Base-by-base conservation (phyloP, 23 tunicate species). In the Ascidia mentula region DNA sequence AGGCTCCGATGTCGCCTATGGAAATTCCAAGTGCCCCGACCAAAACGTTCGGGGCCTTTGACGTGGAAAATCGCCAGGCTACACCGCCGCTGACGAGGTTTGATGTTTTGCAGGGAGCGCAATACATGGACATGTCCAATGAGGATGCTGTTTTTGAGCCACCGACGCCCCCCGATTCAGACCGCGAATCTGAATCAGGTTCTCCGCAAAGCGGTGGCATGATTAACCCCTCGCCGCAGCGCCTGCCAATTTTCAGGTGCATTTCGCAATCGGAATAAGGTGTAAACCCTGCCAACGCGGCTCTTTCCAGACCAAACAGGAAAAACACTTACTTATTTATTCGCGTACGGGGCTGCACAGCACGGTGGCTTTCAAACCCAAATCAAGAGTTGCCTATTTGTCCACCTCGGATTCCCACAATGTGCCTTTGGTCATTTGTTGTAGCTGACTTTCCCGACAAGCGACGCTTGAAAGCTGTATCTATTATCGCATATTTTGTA, bases 211-310 rank as follows among this genome's bases (percentile, higher is more conserved):
- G 79, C 7, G 36, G 72, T 20, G 73, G 42, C 37, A 38, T 76
- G 22, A 0, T 76, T 3, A 34, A 53, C 38, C 73, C 75, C 18
- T 37, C 74, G 39, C 85, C 77, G 33, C 91, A 87, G 81, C 87
- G 93, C 75, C 93, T 88, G 32, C 89, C 96, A 22, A 90, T 90
- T 35, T 90, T 90, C 46, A 74, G 89, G 18, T 90, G 96, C 69
- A 80, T 90, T 24, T 90, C 96, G 26, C 89, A 90, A 70, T 80
- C 96, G 76, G 77, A 85, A 34, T 77, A 81, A 72, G 4, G 42
- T 38, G 39, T 59, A 59, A 53, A 26, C 65, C 13, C n/a, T n/a
- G n/a, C n/a, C n/a, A n/a, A n/a, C n/a, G 65, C 24, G 65, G 65
- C 65, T 53, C 53, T 42, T 42, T 9, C 53, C n/a, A n/a, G n/a